A percentile compares a stretch with the other conserved stretches of the same genome.
These are phyloP conservation scores for Pterostichus madidus DNA, from an alignment of 2,888 invertebrate species.

Conservation along the genomic window DNA sequence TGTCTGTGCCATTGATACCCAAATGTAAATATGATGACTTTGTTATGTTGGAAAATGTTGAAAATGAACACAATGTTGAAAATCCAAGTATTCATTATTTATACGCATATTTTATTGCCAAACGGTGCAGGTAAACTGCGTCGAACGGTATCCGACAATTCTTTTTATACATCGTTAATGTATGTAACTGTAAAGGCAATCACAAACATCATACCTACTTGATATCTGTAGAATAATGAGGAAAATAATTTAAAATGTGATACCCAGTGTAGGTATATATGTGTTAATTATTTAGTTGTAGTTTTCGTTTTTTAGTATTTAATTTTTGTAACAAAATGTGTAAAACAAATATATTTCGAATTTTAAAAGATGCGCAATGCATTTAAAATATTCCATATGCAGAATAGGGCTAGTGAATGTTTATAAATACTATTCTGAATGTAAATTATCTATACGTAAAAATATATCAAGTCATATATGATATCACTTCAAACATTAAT, in stretches of 20 bases:
- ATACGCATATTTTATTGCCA: constrained; percentile 55
- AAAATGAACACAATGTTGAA: constrained; percentile 41
- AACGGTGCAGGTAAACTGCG: constrained; percentile 49
- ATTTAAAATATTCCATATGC: constrained; percentile 76
- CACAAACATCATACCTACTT: constrained; percentile 64
- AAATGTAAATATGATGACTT: constrained; percentile 52
- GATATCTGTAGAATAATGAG: constrained; percentile 63
- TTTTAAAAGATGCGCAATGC: constrained; percentile 71
- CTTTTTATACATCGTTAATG: constrained; percentile 66
- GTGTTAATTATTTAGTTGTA: constrained; percentile 65
- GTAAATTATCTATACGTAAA: constrained; percentile 72
- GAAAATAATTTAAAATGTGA: constrained; percentile 66
- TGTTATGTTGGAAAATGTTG: constrained; percentile 40
- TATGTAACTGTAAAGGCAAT: constrained; percentile 66
- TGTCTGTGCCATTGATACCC: constrained; percentile 63
- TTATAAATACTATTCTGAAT: constrained; percentile 75
- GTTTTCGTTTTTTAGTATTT: constrained; percentile 66
- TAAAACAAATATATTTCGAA: constrained; percentile 62
- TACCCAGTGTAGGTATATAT: constrained; percentile 66
- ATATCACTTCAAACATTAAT: constrained; percentile 68
- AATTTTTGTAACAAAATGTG: constrained; percentile 67
- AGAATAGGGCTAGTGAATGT: constrained; percentile 77
- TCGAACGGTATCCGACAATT: constrained; percentile 59
- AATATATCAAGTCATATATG: constrained; percentile 74
- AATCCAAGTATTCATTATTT: constrained; percentile 60